These are phyloP conservation scores for Drosophila tropicalis DNA, from an alignment of 1,140 invertebrate species.

Conservation along the genomic window DNA sequence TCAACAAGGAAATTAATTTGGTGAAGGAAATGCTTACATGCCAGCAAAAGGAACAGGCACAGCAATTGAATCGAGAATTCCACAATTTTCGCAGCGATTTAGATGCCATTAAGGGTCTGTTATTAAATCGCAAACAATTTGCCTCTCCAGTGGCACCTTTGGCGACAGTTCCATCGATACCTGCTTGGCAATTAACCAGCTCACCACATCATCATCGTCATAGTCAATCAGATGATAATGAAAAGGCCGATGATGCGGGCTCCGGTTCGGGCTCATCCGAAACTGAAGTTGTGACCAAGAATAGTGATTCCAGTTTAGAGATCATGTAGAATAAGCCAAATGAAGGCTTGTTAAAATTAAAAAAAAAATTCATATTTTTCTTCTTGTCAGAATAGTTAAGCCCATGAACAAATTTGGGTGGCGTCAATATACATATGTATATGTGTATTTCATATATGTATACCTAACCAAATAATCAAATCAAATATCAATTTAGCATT, in stretches of 20 bases:
- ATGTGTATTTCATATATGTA: not conserved
- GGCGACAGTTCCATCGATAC: constrained; percentile 87
- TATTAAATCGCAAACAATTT: constrained; percentile 91
- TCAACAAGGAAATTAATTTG: constrained; percentile 85
- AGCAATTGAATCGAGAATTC: constrained; percentile 86
- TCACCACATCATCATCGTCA: constrained; percentile 66
- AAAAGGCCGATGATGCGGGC: constrained; percentile 80
- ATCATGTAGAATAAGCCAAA: constrained; percentile 85
- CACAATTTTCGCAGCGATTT: constrained; percentile 89
- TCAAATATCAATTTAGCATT: not conserved
- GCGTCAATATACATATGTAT: not conserved
- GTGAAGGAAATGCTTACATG: constrained; percentile 83
- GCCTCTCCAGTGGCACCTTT: constrained; percentile 84
- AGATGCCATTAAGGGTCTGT: constrained; percentile 89
- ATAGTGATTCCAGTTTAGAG: constrained; percentile 88
- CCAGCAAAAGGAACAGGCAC: constrained; percentile 84
- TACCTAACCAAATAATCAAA: no score
- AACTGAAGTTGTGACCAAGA: constrained; percentile 87
- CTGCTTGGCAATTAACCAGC: constrained; percentile 88
- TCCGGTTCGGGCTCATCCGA: constrained; percentile 87
- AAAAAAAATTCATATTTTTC: not conserved
- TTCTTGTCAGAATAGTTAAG: constrained; percentile 12
- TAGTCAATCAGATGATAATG: constrained; percentile 78
- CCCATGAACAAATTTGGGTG: not conserved
- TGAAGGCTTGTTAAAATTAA: constrained; percentile 36